Evolutionary conservation across 2,797 vertebrate species (phyloP), one percentile per base, ranked within the genome.

Genomic region (Falco novaeseelandiae): DNA sequence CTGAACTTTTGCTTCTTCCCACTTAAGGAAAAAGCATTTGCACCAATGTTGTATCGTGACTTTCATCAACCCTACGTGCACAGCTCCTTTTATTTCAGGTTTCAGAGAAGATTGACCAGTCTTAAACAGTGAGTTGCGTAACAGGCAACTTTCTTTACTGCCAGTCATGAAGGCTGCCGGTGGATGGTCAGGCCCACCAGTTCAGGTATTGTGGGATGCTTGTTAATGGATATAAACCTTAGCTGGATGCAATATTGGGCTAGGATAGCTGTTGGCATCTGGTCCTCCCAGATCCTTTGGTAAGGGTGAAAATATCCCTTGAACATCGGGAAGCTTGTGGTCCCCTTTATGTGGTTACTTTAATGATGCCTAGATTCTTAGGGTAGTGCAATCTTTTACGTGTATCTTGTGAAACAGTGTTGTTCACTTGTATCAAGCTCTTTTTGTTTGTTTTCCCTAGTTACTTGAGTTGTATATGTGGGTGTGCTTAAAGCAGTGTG

Each of bases 1-100:
- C 40, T 42, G 12, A 55, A 42, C 9, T 89, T n/a, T 8, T 38
- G 17, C 19, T 4, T 46, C 26, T 82, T 48, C 16, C 15, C 26
- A 29, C 36, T 26, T 44, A 3, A 7, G 12, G 27, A 22, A 49
- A 71, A 71, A 59, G 15, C 21, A 3, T 57, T 70, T n/a, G 8
- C 19, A 18, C 20, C 0, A 0, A 1, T 78, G 2, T 13, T 14
- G 7, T 12, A 17, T 4, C 0, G 2, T 29, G 18, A 5, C 29
- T 74, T 62, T 8, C 0, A 0, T 81, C 8, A 42, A 12, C 30
- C 3, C 4, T 66, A 72, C 21, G 2, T 1, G 5, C 15, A 5
- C 22, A 29, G 52, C 63, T 69, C 1, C 0, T 66, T 77, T 49
- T 14, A 11, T 63, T 62, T 52, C 12, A 6, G 9, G 15, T 51